phyloP scores from a whole-genome alignment of 2,888 invertebrate species.

The Dioctria rufipes region DNA sequence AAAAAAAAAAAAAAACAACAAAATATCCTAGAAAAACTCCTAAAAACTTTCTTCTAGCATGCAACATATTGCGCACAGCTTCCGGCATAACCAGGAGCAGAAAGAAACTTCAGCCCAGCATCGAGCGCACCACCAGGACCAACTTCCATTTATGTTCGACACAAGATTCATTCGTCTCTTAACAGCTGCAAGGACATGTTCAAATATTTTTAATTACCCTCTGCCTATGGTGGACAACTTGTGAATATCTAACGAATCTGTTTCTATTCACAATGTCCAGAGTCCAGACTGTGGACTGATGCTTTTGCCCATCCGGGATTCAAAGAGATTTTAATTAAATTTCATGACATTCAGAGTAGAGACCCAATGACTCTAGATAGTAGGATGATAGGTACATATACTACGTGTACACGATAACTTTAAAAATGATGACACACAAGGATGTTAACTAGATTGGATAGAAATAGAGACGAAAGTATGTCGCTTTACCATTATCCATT shows the following conservation, averaged over 20 bases:
- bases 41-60: not conserved
- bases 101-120: not conserved
- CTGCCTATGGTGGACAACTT: constrained; percentile 11
- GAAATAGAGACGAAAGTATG: not conserved
- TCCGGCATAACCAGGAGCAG: not conserved
- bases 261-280: constrained; percentile 1
- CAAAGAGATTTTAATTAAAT: constrained; percentile 27
- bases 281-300: not conserved
- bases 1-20: not conserved
- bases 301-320: constrained; percentile 10
- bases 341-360: not conserved
- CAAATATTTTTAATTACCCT: constrained; percentile 24
- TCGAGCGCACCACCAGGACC: not conserved
- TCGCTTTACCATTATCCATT: not conserved
- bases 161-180: constrained; percentile 9
- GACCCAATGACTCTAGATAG: not conserved
- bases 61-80: constrained; percentile 7
- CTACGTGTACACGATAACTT: too few relatives aligned
- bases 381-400: too few relatives aligned
- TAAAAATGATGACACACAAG: too few relatives aligned
- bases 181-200: constrained; percentile 16
- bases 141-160: constrained; percentile 3
- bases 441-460: too few relatives aligned
- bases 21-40: not conserved
- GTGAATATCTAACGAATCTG: constrained; percentile 12